Evolutionary conservation across 2,113 vertebrate genomes (phyloP), one percentile per base, ranked within the genome.

Genomic region (Recurvirostra avosetta): DNA sequence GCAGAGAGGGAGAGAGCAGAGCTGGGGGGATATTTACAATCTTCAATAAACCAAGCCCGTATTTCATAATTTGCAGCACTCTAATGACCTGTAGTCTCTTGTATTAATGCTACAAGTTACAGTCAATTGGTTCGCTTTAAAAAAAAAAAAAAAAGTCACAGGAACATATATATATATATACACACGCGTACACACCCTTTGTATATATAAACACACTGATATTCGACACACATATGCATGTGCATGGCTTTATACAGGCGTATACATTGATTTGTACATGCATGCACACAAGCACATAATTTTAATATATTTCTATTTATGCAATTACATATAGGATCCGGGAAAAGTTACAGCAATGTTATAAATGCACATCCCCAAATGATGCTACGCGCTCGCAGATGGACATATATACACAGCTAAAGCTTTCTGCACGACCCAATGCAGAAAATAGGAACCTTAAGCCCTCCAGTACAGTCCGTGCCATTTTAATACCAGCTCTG

Each of bases 31-130:
- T 97, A 96, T 98, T 97, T 96, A 96, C 94, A 96, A 20, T 95
- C 91, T 83, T 94, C 92, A 93, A 96, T 95, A 97, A 97, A 95
- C 76, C 83, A 75, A 96, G 74, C 75, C 89, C 9, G 38, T 96
- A 90, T 95, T 97, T 97, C 94, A 94, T 97, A 98, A 96, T 97
- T 95, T 97, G 89, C 93, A 94, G 79, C 83, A 95, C 85, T 95
- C 90, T 96, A 95, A 96, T 95, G 94, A 96, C 85, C 81, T 91
- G 91, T 86, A 94, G 89, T 89, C 81, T 86, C 93, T 83, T 82
- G 67, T 95, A 95, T 96, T 96, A 96, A 97, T 95, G 81, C 87
- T 96, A 94, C 91, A 96, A 97, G 94, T 96, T 97, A 95, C 91
- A 95, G 80, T 91, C 96, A 93, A 94, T 94, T 97, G 91, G 58